Evolutionary conservation across 2,797 vertebrate species (phyloP), one percentile per base, ranked within the genome.

Genomic region (Fratercula arctica): DNA sequence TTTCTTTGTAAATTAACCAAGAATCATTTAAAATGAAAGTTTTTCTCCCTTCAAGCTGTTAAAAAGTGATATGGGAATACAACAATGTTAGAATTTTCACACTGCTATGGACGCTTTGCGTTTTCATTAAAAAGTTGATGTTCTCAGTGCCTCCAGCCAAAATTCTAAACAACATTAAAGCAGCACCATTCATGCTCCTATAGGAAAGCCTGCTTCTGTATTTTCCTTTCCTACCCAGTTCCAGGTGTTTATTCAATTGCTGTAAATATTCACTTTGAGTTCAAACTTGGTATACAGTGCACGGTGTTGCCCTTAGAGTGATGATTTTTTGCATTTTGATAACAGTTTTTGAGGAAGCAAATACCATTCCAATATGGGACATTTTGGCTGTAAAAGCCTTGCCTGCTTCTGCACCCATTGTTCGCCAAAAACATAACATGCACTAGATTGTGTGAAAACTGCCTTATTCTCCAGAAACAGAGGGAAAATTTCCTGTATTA

Each of bases 1-100:
- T 97, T 97, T 95, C 92, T 97, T 97, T 96, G 78, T 94, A 96
- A 97, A 98, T 98, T 97, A 97, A 96, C 90, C 85, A 94, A 97
- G 95, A 97, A 94, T 96, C 50, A 94, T 97, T 97, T 97, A 87
- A 92, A 97, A 95, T 93, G 69, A 96, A 97, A 95, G 61, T 80
- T 96, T 83, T 82, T 59, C 35, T 82, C 53, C 85, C 79, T 95
- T 95, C 89, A 95, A 86, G 75, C 87, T 97, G 89, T 97, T 96
- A 92, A 96, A 97, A 97, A 93, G 73, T 89, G 80, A 76, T 94
- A 93, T n/a, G 75, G 66, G 83, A 96, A 92, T 81, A 73, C 46
- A 93, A 69, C 41, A 77, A 39, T 74, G 85, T 88, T 97, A 87
- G 90, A 93, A 93, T 97, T 96, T 96, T 93, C 83, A 96, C 82